Conservation (phyloP, 2,113 vertebrate species). For the Ophthalmolycus amberensis region DNA sequence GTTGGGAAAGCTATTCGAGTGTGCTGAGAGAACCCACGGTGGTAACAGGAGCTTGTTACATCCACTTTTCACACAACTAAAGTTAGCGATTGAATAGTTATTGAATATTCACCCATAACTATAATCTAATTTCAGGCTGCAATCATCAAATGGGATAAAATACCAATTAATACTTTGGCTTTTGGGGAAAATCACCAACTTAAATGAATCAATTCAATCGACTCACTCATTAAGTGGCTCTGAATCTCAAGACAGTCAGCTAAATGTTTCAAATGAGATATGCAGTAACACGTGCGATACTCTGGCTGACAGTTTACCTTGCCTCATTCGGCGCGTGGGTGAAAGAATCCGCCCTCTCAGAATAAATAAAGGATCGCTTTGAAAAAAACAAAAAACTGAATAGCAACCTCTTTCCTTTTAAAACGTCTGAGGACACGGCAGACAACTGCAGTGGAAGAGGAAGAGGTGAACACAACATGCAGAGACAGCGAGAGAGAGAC, state of each 20-base stretch:
- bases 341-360: not conserved
- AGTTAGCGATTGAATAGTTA: too few species aligned
- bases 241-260: not conserved
- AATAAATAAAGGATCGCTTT: not conserved
- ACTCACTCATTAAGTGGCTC: not conserved
- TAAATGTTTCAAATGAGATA: constrained; percentile 7
- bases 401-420: not conserved
- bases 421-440: not conserved
- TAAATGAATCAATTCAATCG: not conserved
- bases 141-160: not conserved
- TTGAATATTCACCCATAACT: too few species aligned
- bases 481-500: too few species aligned
- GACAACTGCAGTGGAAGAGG: not conserved
- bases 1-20: too few species aligned
- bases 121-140: too few species aligned
- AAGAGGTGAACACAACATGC: not conserved
- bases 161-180: not conserved
- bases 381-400: not conserved
- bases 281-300: not conserved
- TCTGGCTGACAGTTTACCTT: not conserved
- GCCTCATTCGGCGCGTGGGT: not conserved
- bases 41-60: too few species aligned
- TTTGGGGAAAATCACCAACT: too few species aligned
- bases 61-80: too few species aligned
- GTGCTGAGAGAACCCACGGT: too few species aligned